Base-by-base conservation (phyloP, 2,888 invertebrate species). In the Sesia apiformis region DNA sequence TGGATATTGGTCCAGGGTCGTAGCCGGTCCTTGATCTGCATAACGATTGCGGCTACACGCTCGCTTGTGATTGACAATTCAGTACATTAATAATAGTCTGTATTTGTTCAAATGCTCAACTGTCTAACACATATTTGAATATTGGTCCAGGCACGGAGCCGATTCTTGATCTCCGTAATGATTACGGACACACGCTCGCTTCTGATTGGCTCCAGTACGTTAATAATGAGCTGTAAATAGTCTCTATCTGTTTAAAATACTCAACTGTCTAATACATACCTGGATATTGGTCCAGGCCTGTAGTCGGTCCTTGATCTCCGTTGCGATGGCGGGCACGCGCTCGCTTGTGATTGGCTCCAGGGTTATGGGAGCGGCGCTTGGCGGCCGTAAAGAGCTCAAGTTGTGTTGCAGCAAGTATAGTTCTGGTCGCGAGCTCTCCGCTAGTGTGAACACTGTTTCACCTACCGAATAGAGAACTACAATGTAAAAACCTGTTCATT, bases 391-490 rank as follows among this genome's bases (percentile, higher is more conserved):
- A 23, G 57, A 7, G 49, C 7, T 39, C 46, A 43, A 5, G 65
- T 76, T 72, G 55, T 63, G 67, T 0, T 58, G 40, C 41, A 68
- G 49, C 51, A 72, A 57, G 70, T 66, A 78, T 63, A 78, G 53
- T 65, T 81, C 82, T 0, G 69, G 58, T 0, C 62, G 67, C 0
- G 53, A 56, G 6, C 64, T 63, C 3, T 70, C 67, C 58, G 87
- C 87, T 4, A 83, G 3, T 0, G 86, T 87, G 76, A 87, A 86
- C 52, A 87, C 78, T 38, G 74, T 66, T 5, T 64, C 63, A 23
- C 46, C 46, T 46, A 23, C 2, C 23, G 23, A 23, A 23, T 23
- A 23, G 23, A 23, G 23, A 23, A 23, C 23, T 23, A 23, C 23
- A 23, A 23, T 23, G 23, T 23, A 23, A 23, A 23, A 23, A 23